Evolutionary conservation across 2,888 invertebrate species (phyloP).

Genomic region (Cataglyphis altisquamis): DNA sequence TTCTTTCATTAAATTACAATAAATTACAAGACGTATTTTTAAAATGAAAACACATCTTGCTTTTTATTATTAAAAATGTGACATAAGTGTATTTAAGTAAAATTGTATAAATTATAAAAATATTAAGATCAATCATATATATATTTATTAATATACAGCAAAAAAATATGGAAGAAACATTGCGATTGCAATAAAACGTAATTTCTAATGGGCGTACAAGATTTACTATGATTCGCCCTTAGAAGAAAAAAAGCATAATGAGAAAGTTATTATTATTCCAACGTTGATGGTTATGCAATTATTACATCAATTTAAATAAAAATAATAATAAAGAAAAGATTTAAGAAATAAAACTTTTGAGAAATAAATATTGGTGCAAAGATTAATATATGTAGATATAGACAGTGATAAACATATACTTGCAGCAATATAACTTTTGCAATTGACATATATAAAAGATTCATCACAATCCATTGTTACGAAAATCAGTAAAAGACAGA

Average conservation of each 20-base stretch:
- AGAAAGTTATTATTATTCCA: neutral
- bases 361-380: neutral
- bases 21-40: neutral
- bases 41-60: neutral
- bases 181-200: neutral
- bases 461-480: neutral
- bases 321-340: neutral
- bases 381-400: neutral
- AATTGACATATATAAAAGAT: neutral
- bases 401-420: neutral
- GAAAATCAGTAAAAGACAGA: conserved; percentile 45
- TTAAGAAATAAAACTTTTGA: neutral
- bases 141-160: neutral
- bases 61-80: neutral
- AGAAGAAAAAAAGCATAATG: conserved; percentile 2
- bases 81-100: neutral
- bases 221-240: conserved; percentile 20
- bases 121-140: neutral
- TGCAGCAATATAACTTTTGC: neutral
- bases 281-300: neutral
- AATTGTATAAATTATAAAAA: neutral
- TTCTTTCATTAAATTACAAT: neutral
- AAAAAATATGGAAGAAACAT: neutral
- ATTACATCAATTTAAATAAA: neutral
- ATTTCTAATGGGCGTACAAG: conserved; percentile 6